Base-by-base conservation (phyloP, 2,888 invertebrate genomes). In the Trisateles emortualis region DNA sequence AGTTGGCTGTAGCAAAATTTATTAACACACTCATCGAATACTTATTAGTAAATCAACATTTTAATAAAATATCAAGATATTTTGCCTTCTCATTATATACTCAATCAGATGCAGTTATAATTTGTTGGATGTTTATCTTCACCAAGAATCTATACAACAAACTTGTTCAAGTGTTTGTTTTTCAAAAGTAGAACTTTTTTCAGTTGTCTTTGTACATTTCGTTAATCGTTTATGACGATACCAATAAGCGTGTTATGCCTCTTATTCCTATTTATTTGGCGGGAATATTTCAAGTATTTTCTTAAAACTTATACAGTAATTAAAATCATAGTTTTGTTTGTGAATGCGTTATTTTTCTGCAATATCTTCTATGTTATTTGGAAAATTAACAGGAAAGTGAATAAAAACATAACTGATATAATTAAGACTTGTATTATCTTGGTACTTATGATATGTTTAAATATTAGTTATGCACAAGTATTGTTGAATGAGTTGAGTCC, bases 51-150 rank as follows among this genome's bases (percentile, higher is more conserved):
- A 64, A 66, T 3, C 26, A 17, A 0, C 1, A 11, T 0, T 26
- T 14, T 4, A 30, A 42, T 5, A 0, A 0, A 0, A 16, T 43
- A 0, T 45, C 72, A 6, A 8, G 1, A 4, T 59, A 73, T 14
- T 10, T 72, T 0, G 36, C 70, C 0, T 81, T 68, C 14, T 59
- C 74, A 0, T 13, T 78, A 0, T 87, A 85, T 52, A 30, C 80
- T 3, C 83, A 84, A 29, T 80, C 79, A 0, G 90, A 90, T 30
- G 72, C 78, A 0, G 81, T 78, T 0, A 45, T 89, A 0, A 57
- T 88, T 0, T 72, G 75, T n/a, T 84, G 87, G 78, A 90, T 87
- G 87, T 85, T 85, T 32, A 52, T 87, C 1, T 89, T 86, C 52
- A 83, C 86, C 0, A 87, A 84, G 56, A 84, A 87, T 46, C 58